A percentile compares a stretch with the other conserved stretches of the same genome.
These are phyloP conservation scores for Astur gentilis DNA, from an alignment of 2,113 vertebrate species.

Conservation along the genomic window DNA sequence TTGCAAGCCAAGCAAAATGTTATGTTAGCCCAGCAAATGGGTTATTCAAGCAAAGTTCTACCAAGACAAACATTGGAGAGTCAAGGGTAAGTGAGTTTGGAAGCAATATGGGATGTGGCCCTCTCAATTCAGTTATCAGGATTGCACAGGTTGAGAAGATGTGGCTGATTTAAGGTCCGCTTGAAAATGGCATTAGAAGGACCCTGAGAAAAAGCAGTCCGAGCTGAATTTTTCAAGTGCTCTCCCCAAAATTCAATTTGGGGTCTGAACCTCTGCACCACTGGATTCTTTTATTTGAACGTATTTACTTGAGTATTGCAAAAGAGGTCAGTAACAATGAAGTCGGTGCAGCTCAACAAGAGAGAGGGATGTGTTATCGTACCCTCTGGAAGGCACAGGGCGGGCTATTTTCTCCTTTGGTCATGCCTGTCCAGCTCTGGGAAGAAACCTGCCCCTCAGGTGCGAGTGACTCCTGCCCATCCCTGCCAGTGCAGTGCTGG, in stretches of 20 bases:
- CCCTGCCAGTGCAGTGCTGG: background rate
- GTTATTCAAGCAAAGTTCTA: conserved; percentile 68
- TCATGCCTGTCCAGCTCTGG: background rate
- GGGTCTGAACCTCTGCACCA: background rate
- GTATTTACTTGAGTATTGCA: background rate
- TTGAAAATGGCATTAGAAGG: background rate
- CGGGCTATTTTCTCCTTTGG: background rate
- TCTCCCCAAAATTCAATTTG: background rate
- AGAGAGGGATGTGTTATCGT: background rate
- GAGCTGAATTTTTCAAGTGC: background rate
- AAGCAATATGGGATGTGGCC: conserved; percentile 26
- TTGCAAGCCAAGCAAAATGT: conserved; percentile 77
- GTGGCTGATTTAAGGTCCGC: background rate
- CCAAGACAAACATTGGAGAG: conserved; percentile 73
- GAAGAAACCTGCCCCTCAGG: background rate
- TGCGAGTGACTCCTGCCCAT: fast-evolving
- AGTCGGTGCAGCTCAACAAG: background rate
- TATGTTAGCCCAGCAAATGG: conserved; percentile 72
- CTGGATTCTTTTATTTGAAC: background rate
- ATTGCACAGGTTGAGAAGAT: background rate
- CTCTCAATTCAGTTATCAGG: conserved; percentile 13
- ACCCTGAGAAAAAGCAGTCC: background rate
- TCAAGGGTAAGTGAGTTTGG: conserved; percentile 56
- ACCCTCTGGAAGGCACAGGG: background rate
- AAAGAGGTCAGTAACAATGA: background rate